A percentile compares a stretch with the other conserved stretches of the same genome.
phyloP scores from a whole-genome alignment of 92 coral and sea anemone genomes.

The Epizoanthus rinbou region DNA sequence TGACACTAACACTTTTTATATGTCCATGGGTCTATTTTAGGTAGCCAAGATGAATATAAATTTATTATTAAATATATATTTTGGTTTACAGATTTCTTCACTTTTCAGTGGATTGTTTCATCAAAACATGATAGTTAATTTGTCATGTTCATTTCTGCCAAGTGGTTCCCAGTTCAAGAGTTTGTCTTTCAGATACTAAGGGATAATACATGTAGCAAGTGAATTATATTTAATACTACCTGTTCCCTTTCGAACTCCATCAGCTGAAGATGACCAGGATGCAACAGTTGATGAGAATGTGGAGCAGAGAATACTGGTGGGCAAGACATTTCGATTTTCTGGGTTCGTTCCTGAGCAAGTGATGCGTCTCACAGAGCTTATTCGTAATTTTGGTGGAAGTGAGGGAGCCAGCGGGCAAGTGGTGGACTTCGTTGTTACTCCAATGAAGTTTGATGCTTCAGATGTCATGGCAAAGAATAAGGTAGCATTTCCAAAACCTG shows the following conservation, averaged over 20 bases:
- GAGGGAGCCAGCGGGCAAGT: constrained; percentile 36
- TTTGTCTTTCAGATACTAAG: no score
- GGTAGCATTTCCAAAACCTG: constrained; percentile 29
- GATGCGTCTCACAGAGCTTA: constrained; percentile 58
- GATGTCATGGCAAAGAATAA: constrained; percentile 47
- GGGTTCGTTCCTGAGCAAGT: constrained; percentile 74
- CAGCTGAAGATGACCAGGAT: constrained; percentile 61
- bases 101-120: no score
- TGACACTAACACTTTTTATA: no score
- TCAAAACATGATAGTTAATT: no score
- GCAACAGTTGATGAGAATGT: constrained; percentile 60
- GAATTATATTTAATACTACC: neutral
- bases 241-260: neutral
- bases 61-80: no score
- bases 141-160: no score
- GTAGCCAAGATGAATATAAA: no score
- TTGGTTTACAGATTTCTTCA: no score
- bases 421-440: constrained; percentile 84
- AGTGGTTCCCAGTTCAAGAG: no score
- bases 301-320: constrained; percentile 60
- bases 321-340: constrained; percentile 55
- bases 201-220: no score
- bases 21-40: no score
- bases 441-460: constrained; percentile 71
- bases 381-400: constrained; percentile 74